Conservation (phyloP, 1,140 invertebrate genomes). For the Paraescarpia echinospica region DNA sequence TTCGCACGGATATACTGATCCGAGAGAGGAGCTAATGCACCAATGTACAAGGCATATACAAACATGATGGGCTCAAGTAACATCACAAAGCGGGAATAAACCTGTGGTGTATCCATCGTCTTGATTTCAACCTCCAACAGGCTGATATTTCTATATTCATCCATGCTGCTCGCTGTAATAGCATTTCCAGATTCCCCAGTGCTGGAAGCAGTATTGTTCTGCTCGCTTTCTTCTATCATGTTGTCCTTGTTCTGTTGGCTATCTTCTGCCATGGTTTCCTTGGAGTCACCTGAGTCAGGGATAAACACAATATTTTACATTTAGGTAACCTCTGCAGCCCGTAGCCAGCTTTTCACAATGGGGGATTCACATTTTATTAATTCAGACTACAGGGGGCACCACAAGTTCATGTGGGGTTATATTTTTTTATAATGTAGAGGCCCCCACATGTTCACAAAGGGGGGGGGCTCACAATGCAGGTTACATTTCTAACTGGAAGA, state of each 20-base stretch:
- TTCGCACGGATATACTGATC: not conserved
- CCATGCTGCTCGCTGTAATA: not conserved
- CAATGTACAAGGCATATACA: not conserved
- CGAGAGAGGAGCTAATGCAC: not conserved
- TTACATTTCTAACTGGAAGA: too few relatives aligned
- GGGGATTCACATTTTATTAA: too few relatives aligned
- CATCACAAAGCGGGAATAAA: not conserved
- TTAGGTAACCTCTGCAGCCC: too few relatives aligned
- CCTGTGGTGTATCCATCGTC: not conserved
- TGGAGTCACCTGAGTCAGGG: not conserved
- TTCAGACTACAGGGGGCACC: too few relatives aligned
- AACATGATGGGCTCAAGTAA: not conserved
- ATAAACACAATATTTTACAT: not conserved
- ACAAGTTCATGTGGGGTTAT: too few relatives aligned
- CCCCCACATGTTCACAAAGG: too few relatives aligned
- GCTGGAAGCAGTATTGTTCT: not conserved
- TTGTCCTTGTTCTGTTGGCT: too few relatives aligned
- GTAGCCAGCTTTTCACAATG: too few relatives aligned
- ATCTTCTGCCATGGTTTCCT: not conserved
- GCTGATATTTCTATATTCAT: not conserved
- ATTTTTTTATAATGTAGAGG: too few relatives aligned
- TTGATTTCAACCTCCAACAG: not conserved
- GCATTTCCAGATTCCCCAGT: too few relatives aligned
- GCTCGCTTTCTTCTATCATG: not conserved
- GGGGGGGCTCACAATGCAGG: too few relatives aligned